Percentiles rank a stretch among this genome's conserved stretches.
Evolutionary conservation across 37 sponge, comb jelly and placozoan genomes (phyloP).

Genomic region (Agelas oroides): DNA sequence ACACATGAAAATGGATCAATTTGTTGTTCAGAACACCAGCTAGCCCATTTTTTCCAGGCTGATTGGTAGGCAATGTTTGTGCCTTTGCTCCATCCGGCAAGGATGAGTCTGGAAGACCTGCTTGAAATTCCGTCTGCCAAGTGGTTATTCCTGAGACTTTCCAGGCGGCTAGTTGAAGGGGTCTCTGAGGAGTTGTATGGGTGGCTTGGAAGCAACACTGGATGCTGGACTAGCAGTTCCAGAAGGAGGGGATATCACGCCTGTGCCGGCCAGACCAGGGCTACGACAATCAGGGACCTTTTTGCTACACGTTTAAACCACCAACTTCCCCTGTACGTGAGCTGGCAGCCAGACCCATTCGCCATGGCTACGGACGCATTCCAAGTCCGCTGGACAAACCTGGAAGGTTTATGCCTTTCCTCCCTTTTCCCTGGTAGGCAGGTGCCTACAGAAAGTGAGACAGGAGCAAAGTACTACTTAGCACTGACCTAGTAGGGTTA

Average conservation of each 20-base stretch:
- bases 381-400: background rate
- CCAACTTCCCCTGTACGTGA: background rate
- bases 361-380: constrained; percentile 24
- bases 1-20: constrained; percentile 48
- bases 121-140: constrained; percentile 16
- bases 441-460: background rate
- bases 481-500: no score
- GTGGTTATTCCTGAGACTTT: constrained; percentile 50
- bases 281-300: background rate
- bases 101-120: constrained; percentile 28
- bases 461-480: constrained; percentile 3
- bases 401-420: constrained; percentile 5
- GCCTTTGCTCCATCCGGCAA: constrained; percentile 29
- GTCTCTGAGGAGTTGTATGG: background rate
- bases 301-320: background rate
- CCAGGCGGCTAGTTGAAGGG: constrained; percentile 57
- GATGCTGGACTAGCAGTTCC: background rate
- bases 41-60: constrained; percentile 42
- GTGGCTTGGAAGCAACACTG: background rate
- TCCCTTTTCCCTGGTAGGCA: background rate
- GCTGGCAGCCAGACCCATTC: no score
- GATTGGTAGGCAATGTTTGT: constrained; percentile 51
- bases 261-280: background rate
- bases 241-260: background rate
- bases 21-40: constrained; percentile 39